Conservation (phyloP, 2,888 invertebrate species). For the Noctua pronuba region DNA sequence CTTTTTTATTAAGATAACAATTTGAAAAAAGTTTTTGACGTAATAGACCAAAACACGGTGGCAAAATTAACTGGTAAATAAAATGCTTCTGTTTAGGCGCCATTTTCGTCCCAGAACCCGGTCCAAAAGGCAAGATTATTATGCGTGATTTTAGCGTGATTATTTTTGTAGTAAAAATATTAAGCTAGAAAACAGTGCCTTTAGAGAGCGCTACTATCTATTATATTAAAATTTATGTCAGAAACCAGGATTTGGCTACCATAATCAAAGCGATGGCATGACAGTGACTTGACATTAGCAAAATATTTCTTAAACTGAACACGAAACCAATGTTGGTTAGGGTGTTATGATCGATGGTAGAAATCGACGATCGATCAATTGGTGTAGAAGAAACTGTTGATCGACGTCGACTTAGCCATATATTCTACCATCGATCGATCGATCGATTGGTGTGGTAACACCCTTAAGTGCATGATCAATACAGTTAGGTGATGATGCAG, state of each 20-base stretch:
- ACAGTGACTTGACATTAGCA: background rate
- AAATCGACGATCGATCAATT: too few species aligned
- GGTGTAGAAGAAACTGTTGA: too few species aligned
- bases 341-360: too few species aligned
- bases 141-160: background rate
- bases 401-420: too few species aligned
- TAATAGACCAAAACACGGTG: background rate
- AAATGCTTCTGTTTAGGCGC: background rate
- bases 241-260: background rate
- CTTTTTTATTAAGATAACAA: background rate
- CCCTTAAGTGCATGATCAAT: background rate
- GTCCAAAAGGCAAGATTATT: background rate
- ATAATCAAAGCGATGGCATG: background rate
- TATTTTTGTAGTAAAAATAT: conserved; percentile 1
- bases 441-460: too few species aligned
- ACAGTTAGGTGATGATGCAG: background rate
- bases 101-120: background rate
- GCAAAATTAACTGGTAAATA: background rate
- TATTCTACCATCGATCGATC: too few species aligned
- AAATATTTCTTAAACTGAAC: background rate
- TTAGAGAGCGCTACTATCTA: background rate
- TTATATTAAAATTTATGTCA: background rate
- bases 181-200: conserved; percentile 5
- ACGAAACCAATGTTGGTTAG: background rate
- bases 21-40: background rate